These are phyloP conservation scores for Hemichromis elongatus DNA, from an alignment of 2,113 vertebrate species.

Conservation along the genomic window DNA sequence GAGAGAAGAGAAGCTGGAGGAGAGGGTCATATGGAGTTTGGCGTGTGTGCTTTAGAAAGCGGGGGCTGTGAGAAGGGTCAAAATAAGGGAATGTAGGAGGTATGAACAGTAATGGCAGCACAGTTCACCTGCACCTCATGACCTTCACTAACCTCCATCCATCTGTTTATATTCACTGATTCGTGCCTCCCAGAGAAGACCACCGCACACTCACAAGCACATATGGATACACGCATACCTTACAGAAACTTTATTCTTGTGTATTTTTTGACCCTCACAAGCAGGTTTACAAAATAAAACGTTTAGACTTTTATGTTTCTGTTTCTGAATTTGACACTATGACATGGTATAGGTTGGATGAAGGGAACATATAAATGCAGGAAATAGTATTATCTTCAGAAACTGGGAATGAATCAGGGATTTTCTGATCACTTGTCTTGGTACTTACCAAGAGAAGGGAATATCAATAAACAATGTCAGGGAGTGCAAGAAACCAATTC, in stretches of 20 bases:
- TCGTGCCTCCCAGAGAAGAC: neutral
- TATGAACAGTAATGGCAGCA: conserved; percentile 10
- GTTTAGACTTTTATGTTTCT: neutral
- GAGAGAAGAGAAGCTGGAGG: neutral
- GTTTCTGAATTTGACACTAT: neutral
- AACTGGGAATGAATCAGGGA: neutral
- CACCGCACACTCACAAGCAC: neutral
- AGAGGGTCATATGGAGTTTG: neutral
- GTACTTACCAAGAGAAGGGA: neutral
- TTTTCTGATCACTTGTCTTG: neutral
- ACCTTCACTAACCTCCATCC: conserved; percentile 32
- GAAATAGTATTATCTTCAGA: neutral
- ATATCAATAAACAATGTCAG: neutral
- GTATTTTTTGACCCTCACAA: neutral
- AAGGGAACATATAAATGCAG: neutral
- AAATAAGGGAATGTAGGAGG: neutral
- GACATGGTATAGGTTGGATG: neutral
- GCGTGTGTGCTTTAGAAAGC: neutral
- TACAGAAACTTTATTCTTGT: neutral
- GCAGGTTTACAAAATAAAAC: neutral
- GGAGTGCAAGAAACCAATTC: too few species aligned
- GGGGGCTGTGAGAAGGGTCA: neutral
- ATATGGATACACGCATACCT: neutral
- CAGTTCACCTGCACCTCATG: conserved; percentile 32
- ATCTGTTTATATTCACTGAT: conserved; percentile 59